These are phyloP conservation scores for Theretra japonica DNA, from an alignment of 2,888 invertebrate species.

Conservation along the genomic window DNA sequence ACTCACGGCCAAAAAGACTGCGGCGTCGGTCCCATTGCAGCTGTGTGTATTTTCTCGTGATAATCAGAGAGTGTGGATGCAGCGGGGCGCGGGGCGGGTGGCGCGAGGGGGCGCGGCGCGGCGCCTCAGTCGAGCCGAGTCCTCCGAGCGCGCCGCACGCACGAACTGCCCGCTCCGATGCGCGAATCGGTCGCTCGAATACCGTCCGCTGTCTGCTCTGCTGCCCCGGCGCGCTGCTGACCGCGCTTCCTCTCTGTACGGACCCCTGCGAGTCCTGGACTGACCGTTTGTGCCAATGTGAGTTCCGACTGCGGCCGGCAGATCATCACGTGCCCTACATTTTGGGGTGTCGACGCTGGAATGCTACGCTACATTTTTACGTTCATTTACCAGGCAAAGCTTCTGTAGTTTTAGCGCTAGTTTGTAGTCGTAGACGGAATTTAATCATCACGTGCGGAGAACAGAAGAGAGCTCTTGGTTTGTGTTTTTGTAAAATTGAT, in stretches of 20 bases:
- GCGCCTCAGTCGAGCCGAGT: constrained; percentile 72
- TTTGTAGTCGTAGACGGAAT: constrained; percentile 47
- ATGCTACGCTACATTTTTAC: constrained; percentile 69
- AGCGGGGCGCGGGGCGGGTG: constrained; percentile 58
- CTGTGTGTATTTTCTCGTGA: constrained; percentile 80
- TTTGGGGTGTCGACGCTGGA: constrained; percentile 71
- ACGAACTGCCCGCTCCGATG: constrained; percentile 55
- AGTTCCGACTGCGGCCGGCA: constrained; percentile 70
- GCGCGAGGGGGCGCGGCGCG: constrained; percentile 46
- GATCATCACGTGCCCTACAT: constrained; percentile 79
- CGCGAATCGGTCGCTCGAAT: constrained; percentile 76
- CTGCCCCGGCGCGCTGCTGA: constrained; percentile 26
- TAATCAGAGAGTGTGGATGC: constrained; percentile 80
- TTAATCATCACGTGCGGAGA: constrained; percentile 11
- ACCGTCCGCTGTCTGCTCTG: constrained; percentile 58
- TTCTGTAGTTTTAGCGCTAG: constrained; percentile 53
- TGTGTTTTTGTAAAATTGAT: constrained; percentile 35
- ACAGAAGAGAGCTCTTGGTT: neutral
- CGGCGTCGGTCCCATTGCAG: constrained; percentile 77
- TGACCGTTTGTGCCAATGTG: constrained; percentile 78
- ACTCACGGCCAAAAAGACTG: constrained; percentile 74
- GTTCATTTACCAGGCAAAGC: constrained; percentile 70
- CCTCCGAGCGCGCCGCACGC: constrained; percentile 64
- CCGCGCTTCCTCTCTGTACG: neutral
- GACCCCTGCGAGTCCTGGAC: constrained; percentile 53